Base-by-base conservation (phyloP, 2,797 vertebrate species). In the Semaprochilodus insignis region DNA sequence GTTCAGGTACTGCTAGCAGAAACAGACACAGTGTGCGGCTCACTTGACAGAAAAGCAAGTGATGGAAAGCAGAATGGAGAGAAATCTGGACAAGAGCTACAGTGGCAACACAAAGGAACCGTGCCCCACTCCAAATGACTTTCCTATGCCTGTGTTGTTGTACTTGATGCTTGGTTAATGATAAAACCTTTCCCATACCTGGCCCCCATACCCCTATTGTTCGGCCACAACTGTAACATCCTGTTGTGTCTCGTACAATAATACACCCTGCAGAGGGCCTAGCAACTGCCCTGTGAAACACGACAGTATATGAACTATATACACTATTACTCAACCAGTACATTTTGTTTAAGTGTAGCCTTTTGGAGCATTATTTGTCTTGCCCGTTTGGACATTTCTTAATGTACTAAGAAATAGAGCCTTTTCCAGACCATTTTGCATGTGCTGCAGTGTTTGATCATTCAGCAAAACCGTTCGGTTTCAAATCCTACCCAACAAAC, bases 171-270 rank as follows among this genome's bases (percentile, higher is more conserved):
- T 70, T 81, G 52, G 81, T 82, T 88, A 86, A 88, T 88, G 87
- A 84, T 83, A 88, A 86, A 88, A 86, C 81, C 85, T 83, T 84
- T 81, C 83, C 82, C 77, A 80, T 81, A 86, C 82, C 84, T 88
- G 82, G 84, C 87, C 80, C 70, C 60, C 81, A 73, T 78, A 82
- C 71, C 82, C 75, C 85, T 83, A 86, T 88, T 88, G 87, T 88
- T 88, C 87, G 74, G 36, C 84, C 74, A 63, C 60, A 78, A 82
- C 80, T 81, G 80, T 82, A 78, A 83, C 87, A 86, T 88, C 85
- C 87, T 86, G 85, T 69, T 81, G 79, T 86, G 80, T 86, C 78
- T 81, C 31, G 71, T 81, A 70, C 48, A 84, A 82, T 81, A 81
- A 78, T 69, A 75, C 82, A 78, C 63, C 73, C 65, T 2, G 27